These are phyloP conservation scores for Misgurnus anguillicaudatus DNA, from an alignment of 2,113 vertebrate genomes.

Conservation along the genomic window DNA sequence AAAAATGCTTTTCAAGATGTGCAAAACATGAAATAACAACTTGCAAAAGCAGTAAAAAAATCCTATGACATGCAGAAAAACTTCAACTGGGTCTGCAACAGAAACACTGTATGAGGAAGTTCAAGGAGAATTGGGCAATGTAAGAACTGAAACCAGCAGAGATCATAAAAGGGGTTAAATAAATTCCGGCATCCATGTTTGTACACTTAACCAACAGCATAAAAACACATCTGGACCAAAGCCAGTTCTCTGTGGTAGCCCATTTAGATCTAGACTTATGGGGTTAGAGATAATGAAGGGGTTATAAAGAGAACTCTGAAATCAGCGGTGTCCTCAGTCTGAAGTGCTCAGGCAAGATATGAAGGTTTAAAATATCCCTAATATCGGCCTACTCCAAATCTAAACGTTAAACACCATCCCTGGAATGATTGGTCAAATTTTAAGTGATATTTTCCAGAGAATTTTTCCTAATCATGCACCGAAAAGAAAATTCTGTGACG, in stretches of 20 bases:
- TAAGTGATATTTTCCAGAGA: too few relatives aligned
- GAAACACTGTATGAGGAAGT: constrained; percentile 11
- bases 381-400: background rate
- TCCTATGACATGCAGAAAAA: too few relatives aligned
- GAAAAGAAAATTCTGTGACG: too few relatives aligned
- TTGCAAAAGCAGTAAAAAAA: background rate
- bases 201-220: background rate
- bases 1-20: background rate
- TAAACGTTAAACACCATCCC: background rate
- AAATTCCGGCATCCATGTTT: background rate
- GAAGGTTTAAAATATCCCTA: constrained; percentile 9
- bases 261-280: constrained; percentile 14
- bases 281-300: constrained; percentile 48
- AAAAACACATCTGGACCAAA: constrained; percentile 39
- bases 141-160: background rate
- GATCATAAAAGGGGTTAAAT: background rate
- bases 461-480: too few relatives aligned
- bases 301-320: constrained; percentile 47
- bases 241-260: constrained; percentile 25
- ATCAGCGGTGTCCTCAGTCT: background rate
- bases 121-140: background rate
- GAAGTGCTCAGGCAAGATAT: constrained; percentile 2
- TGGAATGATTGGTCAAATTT: background rate
- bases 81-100: background rate
- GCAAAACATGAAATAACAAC: background rate